Evolutionary conservation across 30 jellyfish, hydroid and myxozoan species (phyloP), one percentile per base, ranked within the genome.

Genomic region (Aurelia aurita complex sp. Pacific): DNA sequence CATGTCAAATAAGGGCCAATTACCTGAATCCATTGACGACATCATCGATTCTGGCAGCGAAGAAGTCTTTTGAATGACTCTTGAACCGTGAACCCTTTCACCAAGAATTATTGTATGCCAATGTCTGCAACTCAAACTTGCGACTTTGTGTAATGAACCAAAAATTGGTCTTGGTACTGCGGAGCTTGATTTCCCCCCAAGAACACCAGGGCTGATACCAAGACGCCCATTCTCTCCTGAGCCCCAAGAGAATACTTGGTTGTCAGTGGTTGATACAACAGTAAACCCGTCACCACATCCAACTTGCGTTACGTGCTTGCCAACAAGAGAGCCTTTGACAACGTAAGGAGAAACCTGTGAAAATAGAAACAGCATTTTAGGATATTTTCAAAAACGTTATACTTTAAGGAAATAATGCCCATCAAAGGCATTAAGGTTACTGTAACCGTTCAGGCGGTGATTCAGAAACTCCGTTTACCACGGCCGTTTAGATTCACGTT

Each of bases 241-340:
- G 13, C 98, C 98, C 97, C 97, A 92, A 2, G 98, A 87, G 73
- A 69, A 92, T 15, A 92, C 81, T 36, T 92, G 97, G 64, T 87
- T 92, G 57, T 87, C 97, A 15, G 83, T 38, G 54, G 98, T 92
- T 53, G 98, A 89, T 63, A 83, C 89, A 38, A 92, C 97, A 5
- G 98, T 92, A 59, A 87, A 92, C 6, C 97, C 94, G 83, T 92
- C 96, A 18, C 98, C 98, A 68, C 98, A 92, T 17, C 96, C 88
- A 54, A 85, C 96, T 34, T 72, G 94, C 15, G 82, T 69, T 5
- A 92, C 94, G 34, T 67, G 83, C 66, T 80, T 92, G 50, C 98
- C 98, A 63, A 59, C 83, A 52, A 92, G 87, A 15, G 64, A 55
- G 18, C 98, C 98, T 76, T 84, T 81, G 32, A 92, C 98, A 43